These are phyloP conservation scores for Aphaenogaster rudis DNA, from an alignment of 1,140 invertebrate genomes.

Conservation along the genomic window DNA sequence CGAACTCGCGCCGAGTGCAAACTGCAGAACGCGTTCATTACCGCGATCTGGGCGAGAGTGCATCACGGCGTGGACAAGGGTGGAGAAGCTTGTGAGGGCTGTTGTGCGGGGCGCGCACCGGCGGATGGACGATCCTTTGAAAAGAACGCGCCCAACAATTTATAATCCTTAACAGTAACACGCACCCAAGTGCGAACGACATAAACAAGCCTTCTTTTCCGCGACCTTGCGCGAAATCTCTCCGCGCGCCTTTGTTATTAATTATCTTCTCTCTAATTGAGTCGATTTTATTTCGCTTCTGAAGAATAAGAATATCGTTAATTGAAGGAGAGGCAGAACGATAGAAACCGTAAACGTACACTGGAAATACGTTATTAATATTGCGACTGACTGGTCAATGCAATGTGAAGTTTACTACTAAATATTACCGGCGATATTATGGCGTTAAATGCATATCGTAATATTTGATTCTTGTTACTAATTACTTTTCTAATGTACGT, in stretches of 20 bases:
- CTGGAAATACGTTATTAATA: conserved; percentile 43
- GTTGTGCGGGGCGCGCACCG: background rate
- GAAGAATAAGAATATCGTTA: background rate
- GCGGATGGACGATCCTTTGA: conserved; percentile 33
- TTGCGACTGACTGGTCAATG: conserved; percentile 47
- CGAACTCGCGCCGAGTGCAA: conserved; percentile 74
- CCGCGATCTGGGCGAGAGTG: conserved; percentile 71
- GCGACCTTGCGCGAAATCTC: background rate
- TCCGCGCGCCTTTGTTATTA: conserved; percentile 23
- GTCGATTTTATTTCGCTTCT: conserved; percentile 11
- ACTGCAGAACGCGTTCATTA: conserved; percentile 82
- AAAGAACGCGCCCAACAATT: conserved; percentile 45
- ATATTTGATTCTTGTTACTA: conserved; percentile 56
- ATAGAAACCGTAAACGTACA: background rate
- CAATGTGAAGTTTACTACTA: conserved; percentile 70
- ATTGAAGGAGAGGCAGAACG: background rate
- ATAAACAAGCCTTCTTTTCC: conserved; percentile 25
- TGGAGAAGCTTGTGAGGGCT: background rate
- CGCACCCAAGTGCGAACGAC: conserved; percentile 59
- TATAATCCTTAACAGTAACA: conserved; percentile 69
- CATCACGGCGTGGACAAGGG: conserved; percentile 65
- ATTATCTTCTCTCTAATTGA: conserved; percentile 43
- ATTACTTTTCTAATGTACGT: background rate
- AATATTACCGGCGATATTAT: conserved; percentile 71
- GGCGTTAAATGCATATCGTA: conserved; percentile 49